A percentile compares a stretch with the other conserved stretches of the same genome.
Evolutionary conservation across 2,888 invertebrate genomes (phyloP).

Genomic region (Drosophila gaucha): DNA sequence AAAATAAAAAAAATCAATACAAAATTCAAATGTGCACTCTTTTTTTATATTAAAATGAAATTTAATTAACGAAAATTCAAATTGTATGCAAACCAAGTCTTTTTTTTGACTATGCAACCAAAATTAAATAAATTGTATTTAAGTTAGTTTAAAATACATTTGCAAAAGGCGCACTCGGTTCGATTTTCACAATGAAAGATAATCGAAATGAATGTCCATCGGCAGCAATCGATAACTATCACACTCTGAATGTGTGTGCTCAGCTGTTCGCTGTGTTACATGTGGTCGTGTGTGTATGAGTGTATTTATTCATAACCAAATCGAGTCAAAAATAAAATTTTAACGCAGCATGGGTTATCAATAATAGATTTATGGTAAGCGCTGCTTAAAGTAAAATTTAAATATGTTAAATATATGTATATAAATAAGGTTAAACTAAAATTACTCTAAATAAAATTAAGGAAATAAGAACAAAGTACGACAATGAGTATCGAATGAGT

Average conservation of each 20-base stretch:
- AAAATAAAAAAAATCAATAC: neutral
- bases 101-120: too few species aligned
- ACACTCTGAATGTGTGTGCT: slow-evolving; percentile 11
- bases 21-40: neutral
- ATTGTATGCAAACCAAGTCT: too few species aligned
- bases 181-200: neutral
- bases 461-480: slow-evolving; percentile 47
- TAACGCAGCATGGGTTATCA: neutral
- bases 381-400: neutral
- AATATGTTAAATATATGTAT: slow-evolving; percentile 6
- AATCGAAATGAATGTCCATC: slow-evolving; percentile 1
- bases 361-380: neutral
- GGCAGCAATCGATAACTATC: slow-evolving; percentile 28
- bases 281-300: slow-evolving; percentile 49
- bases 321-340: neutral
- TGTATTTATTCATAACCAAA: slow-evolving; percentile 58
- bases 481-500: slow-evolving; percentile 22
- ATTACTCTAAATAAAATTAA: slow-evolving; percentile 8
- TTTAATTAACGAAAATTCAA: too few species aligned
- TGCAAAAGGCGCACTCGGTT: slow-evolving; percentile 2
- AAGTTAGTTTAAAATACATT: neutral
- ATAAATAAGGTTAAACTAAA: too few species aligned
- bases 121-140: too few species aligned
- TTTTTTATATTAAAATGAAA: neutral
- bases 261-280: slow-evolving; percentile 57